Conservation (phyloP, 1,140 invertebrate species). For the Lethrus apterus region DNA sequence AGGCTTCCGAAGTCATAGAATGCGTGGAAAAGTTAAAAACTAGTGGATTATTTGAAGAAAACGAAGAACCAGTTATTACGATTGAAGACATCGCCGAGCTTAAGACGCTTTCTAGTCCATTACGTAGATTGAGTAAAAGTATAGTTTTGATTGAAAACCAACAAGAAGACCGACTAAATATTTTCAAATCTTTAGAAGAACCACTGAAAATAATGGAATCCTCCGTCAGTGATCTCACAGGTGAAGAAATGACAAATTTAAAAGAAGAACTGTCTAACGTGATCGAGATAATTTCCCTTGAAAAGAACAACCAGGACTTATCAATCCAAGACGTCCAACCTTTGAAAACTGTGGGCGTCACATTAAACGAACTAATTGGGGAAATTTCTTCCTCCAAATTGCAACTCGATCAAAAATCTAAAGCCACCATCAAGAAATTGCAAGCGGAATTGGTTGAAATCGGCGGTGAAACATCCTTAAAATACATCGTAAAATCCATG, state of each 20-base stretch:
- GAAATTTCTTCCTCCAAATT: neutral
- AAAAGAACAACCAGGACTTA: slow-evolving; percentile 31
- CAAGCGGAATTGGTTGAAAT: neutral
- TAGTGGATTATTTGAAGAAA: slow-evolving; percentile 20
- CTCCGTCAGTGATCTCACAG: slow-evolving; percentile 9
- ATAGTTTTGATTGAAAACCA: slow-evolving; percentile 25
- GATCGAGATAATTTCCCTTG: slow-evolving; percentile 34
- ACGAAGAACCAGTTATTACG: slow-evolving; percentile 20
- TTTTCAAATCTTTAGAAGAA: slow-evolving; percentile 24
- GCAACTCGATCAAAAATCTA: neutral
- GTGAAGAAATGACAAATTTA: slow-evolving; percentile 11
- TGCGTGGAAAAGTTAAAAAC: slow-evolving; percentile 31
- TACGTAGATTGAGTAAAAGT: slow-evolving; percentile 23
- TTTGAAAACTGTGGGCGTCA: slow-evolving; percentile 16
- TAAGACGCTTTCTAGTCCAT: slow-evolving; percentile 24
- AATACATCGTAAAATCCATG: neutral
- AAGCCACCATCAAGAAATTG: neutral
- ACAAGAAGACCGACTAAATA: slow-evolving; percentile 22
- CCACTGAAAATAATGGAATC: slow-evolving; percentile 22
- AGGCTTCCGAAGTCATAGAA: slow-evolving; percentile 31
- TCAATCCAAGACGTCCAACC: slow-evolving; percentile 16
- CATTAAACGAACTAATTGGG: neutral
- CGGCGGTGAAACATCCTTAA: neutral
- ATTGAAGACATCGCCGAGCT: slow-evolving; percentile 25
- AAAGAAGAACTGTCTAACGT: slow-evolving; percentile 28